phyloP scores from a whole-genome alignment of 2,888 invertebrate species.

The Euplexia lucipara region DNA sequence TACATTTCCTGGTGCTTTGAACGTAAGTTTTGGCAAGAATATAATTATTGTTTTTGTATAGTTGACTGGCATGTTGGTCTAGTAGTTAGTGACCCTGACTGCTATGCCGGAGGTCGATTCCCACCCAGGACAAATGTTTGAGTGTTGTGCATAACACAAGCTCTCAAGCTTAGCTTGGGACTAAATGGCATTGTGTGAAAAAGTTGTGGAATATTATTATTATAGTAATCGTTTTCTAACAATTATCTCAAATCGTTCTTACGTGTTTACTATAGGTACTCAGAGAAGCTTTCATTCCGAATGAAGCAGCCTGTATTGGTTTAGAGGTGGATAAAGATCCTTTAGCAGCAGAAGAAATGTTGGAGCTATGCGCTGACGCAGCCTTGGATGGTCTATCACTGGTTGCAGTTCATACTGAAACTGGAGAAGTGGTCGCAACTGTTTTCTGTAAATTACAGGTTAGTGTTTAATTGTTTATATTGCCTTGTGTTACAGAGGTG shows the following conservation, averaged over 20 bases:
- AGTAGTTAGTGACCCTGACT: too few relatives aligned
- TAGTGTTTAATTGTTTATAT: neutral
- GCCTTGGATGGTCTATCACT: constrained; percentile 92
- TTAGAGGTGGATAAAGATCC: constrained; percentile 91
- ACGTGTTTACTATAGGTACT: constrained; percentile 77
- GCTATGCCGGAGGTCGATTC: too few relatives aligned
- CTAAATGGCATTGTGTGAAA: too few relatives aligned
- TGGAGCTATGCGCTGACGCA: constrained; percentile 90
- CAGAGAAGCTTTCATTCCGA: constrained; percentile 90
- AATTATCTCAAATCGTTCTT: too few relatives aligned
- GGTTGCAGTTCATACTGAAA: constrained; percentile 90
- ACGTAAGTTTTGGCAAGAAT: constrained; percentile 79
- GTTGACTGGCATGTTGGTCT: too few relatives aligned
- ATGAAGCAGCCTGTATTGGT: constrained; percentile 91
- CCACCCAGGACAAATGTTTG: too few relatives aligned
- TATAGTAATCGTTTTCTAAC: too few relatives aligned
- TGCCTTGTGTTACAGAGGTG: too few relatives aligned
- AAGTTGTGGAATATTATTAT: too few relatives aligned
- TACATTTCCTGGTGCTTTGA: constrained; percentile 90
- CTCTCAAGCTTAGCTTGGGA: too few relatives aligned
- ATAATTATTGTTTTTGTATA: neutral
- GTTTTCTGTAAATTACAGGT: constrained; percentile 94
- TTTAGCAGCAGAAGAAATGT: constrained; percentile 90
- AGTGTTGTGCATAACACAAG: too few relatives aligned
- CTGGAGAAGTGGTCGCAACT: constrained; percentile 90